A percentile compares a stretch with the other conserved stretches of the same genome.
Evolutionary conservation across 2,797 vertebrate genomes (phyloP).

Genomic region (Erethizon dorsatum): DNA sequence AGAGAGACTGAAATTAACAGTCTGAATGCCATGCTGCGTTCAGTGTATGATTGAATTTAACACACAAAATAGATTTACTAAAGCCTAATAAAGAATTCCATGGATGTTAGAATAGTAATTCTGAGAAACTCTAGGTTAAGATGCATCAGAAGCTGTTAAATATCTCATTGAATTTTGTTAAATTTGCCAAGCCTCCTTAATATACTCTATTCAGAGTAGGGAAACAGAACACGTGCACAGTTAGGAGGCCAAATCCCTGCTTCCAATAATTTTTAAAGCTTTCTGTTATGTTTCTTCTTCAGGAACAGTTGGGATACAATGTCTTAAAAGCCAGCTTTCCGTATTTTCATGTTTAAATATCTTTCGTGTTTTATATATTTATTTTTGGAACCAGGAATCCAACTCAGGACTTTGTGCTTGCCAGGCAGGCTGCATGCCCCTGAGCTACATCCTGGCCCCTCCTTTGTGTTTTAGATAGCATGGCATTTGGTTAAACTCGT

Average conservation of each 20-base stretch:
- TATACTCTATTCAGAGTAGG: not conserved
- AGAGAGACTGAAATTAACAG: slow-evolving; percentile 64
- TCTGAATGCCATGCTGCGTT: slow-evolving; percentile 11
- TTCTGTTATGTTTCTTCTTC: not conserved
- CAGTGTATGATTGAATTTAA: slow-evolving; percentile 68
- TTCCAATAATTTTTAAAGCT: slow-evolving; percentile 21
- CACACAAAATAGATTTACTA: slow-evolving; percentile 70
- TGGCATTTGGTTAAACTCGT: slow-evolving; percentile 49
- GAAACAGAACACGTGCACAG: not conserved
- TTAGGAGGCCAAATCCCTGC: slow-evolving; percentile 19
- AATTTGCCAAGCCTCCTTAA: not conserved
- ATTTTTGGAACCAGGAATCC: no score
- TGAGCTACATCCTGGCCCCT: no score
- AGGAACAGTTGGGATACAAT: slow-evolving; percentile 34
- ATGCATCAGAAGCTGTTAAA: slow-evolving; percentile 57
- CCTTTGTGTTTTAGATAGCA: not conserved
- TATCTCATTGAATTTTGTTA: slow-evolving; percentile 52
- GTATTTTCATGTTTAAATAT: slow-evolving; percentile 41
- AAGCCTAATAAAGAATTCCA: slow-evolving; percentile 66
- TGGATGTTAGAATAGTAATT: slow-evolving; percentile 61
- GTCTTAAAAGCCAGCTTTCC: slow-evolving; percentile 8
- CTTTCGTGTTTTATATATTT: not conserved
- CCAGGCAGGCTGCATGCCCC: no score
- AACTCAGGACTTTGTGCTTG: no score
- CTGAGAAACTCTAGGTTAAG: slow-evolving; percentile 4